Percentiles rank a stretch among this genome's conserved stretches.
Conservation (phyloP, 2,888 invertebrate species). For the Oscheius sp. region DNA sequence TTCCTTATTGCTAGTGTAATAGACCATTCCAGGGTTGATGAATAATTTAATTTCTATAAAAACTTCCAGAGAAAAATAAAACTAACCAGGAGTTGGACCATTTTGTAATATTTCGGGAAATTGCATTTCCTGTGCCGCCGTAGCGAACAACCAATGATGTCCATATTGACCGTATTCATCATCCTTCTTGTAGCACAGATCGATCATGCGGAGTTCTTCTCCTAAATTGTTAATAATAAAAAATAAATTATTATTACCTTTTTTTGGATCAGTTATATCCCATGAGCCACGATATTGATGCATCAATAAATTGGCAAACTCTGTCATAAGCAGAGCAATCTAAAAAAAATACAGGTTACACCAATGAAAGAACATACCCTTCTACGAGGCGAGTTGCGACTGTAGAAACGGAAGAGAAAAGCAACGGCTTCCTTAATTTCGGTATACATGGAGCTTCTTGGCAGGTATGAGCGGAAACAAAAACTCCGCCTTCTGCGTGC, state of each 20-base stretch:
- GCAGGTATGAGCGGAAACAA: too few relatives aligned
- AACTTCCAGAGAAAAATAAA: background rate
- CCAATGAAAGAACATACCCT: slow-evolving; percentile 23
- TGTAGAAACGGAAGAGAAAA: slow-evolving; percentile 38
- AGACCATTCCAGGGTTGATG: slow-evolving; percentile 38
- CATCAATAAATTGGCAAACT: slow-evolving; percentile 15
- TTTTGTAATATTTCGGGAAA: background rate
- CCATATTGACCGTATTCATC: background rate
- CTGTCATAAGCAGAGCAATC: slow-evolving; percentile 1
- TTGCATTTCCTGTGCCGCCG: background rate
- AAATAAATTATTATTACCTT: too few relatives aligned
- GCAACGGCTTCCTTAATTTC: slow-evolving; percentile 51
- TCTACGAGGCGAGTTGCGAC: slow-evolving; percentile 40
- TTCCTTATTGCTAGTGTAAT: slow-evolving; percentile 12
- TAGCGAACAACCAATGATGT: background rate
- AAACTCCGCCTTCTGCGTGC: too few relatives aligned
- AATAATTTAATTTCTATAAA: slow-evolving; percentile 21
- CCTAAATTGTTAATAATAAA: background rate
- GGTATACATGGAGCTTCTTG: too few relatives aligned
- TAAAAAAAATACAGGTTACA: background rate
- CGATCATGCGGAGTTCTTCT: background rate
- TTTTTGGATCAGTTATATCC: slow-evolving; percentile 12
- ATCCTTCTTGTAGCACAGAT: background rate
- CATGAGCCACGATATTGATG: background rate
- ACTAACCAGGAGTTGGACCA: background rate